A percentile compares a stretch with the other conserved stretches of the same genome.
phyloP scores from a whole-genome alignment of 92 coral and sea anemone species.

The Diadumene lineata region DNA sequence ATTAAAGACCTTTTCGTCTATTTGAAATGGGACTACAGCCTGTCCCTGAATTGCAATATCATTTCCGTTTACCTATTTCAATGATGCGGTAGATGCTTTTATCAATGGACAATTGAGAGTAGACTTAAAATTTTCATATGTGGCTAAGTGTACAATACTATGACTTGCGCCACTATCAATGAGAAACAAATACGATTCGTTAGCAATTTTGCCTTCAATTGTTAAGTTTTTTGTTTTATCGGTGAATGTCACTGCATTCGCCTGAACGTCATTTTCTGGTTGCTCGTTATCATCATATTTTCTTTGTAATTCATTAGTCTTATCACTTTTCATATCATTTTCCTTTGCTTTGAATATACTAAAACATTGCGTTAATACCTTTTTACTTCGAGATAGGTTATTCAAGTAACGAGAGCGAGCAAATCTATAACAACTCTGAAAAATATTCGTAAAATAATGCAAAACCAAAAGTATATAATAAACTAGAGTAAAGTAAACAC shows the following conservation, averaged over 20 bases:
- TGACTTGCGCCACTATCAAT: conserved; percentile 51
- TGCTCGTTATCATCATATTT: background rate
- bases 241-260: background rate
- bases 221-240: background rate
- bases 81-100: background rate
- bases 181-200: conserved; percentile 3
- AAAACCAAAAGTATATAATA: no score
- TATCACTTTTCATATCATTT: background rate
- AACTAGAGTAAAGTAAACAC: no score
- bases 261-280: background rate
- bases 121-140: conserved; percentile 12
- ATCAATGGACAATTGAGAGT: conserved; percentile 2
- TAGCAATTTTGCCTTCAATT: background rate
- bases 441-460: no score
- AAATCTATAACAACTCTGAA: background rate
- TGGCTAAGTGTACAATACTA: conserved; percentile 2
- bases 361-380: no score
- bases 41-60: conserved; percentile 35
- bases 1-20: conserved; percentile 22
- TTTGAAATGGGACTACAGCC: conserved; percentile 25
- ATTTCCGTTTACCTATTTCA: conserved; percentile 42
- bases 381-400: no score
- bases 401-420: no score
- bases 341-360: background rate
- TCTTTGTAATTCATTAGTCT: background rate